Evolutionary conservation across 1,140 invertebrate genomes (phyloP).

Genomic region (Olivierus martensii): DNA sequence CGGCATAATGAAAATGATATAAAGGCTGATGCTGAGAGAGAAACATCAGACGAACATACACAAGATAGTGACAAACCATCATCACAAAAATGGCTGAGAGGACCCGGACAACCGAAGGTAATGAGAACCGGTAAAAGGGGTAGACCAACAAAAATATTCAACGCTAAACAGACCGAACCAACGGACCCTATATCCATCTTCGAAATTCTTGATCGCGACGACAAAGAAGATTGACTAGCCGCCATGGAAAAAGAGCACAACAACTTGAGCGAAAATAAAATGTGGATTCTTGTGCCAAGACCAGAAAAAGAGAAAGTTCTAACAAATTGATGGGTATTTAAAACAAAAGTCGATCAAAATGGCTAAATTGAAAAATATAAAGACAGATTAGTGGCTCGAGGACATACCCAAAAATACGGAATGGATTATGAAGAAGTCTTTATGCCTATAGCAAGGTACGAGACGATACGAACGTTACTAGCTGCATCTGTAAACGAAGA

Average conservation of each 20-base stretch:
- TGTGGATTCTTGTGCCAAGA: background rate
- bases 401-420: conserved; percentile 19
- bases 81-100: conserved; percentile 19
- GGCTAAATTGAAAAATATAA: conserved; percentile 22
- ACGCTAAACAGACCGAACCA: too few species aligned
- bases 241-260: conserved; percentile 4
- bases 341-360: background rate
- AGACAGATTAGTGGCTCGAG: conserved; percentile 31
- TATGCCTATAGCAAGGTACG: conserved; percentile 20
- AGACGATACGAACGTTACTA: conserved; percentile 28
- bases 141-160: too few species aligned
- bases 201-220: background rate
- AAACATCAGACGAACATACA: conserved; percentile 4
- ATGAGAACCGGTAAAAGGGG: background rate
- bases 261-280: background rate
- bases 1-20: too few species aligned
- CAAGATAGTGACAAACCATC: conserved; percentile 10
- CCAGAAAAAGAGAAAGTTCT: conserved; percentile 1
- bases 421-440: conserved; percentile 24
- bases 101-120: conserved; percentile 24
- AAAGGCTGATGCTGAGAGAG: too few species aligned
- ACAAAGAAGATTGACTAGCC: background rate
- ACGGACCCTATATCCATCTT: too few species aligned
- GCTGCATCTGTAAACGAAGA: conserved; percentile 24
- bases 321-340: conserved; percentile 3